Percentiles rank a stretch among this genome's conserved stretches.
Conservation (phyloP, 92 coral and sea anemone genomes). For the Porites divaricata region DNA sequence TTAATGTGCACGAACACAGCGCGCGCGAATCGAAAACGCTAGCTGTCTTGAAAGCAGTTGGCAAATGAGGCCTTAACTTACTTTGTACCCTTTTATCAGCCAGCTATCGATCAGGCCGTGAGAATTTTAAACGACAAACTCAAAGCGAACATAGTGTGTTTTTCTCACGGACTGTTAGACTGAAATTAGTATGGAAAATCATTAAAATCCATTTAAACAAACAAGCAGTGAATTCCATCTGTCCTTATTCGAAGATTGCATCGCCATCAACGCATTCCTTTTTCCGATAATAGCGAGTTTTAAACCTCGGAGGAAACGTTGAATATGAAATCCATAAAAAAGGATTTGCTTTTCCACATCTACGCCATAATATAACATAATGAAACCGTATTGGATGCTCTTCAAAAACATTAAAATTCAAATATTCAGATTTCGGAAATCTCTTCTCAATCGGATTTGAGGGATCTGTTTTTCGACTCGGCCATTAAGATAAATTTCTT, state of each 20-base stretch:
- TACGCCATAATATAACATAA: not conserved
- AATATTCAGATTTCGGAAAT: not conserved
- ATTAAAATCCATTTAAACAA: conserved; percentile 69
- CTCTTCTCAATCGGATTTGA: conserved; percentile 20
- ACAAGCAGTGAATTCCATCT: conserved; percentile 47
- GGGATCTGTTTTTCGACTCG: not conserved
- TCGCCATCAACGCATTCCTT: not conserved
- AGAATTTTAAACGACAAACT: conserved; percentile 83
- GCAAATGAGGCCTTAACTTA: conserved; percentile 2
- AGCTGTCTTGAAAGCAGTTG: not conserved
- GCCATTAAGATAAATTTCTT: conserved; percentile 28
- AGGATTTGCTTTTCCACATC: not conserved
- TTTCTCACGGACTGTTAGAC: conserved; percentile 94
- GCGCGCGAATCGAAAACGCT: not conserved
- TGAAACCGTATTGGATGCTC: not conserved
- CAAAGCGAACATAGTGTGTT: conserved; percentile 79
- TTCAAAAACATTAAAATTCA: conserved; percentile 19
- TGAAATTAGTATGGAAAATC: conserved; percentile 73
- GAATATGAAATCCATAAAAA: not conserved
- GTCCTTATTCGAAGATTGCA: not conserved
- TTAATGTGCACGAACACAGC: not conserved
- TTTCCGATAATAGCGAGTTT: not conserved
- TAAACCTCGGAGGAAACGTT: not conserved
- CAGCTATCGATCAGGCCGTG: conserved; percentile 78
- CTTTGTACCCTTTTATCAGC: conserved; percentile 57